Evolutionary conservation across 2,888 invertebrate species (phyloP).

Genomic region (Heteromyza rotundicornis): DNA sequence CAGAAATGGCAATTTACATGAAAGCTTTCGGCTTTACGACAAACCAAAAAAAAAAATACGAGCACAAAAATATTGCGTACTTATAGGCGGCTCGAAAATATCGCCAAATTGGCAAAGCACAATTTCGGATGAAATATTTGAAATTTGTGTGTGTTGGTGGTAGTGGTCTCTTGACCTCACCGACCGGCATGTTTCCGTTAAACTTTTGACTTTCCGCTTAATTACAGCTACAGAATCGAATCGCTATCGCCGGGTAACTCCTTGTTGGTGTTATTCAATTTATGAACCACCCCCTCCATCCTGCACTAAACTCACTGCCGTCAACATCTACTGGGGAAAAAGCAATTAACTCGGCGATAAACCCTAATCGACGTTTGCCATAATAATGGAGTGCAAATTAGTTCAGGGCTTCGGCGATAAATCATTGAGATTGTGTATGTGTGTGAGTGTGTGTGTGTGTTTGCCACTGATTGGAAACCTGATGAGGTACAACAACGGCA

Average conservation of each 20-base stretch:
- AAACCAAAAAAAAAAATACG: too few species aligned
- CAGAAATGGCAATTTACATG: too few species aligned
- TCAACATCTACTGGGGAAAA: too few species aligned
- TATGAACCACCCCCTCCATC: neutral
- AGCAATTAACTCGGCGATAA: conserved; percentile 34
- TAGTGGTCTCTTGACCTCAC: neutral
- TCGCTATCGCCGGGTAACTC: neutral
- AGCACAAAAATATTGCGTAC: neutral
- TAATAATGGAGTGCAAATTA: conserved; percentile 32
- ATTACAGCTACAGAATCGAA: neutral
- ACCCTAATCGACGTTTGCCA: conserved; percentile 33
- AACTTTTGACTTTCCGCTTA: neutral
- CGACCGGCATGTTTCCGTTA: neutral
- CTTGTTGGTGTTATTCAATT: conserved; percentile 5
- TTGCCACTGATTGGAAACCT: neutral
- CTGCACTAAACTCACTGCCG: neutral
- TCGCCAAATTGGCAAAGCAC: too few species aligned
- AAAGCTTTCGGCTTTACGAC: too few species aligned
- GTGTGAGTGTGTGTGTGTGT: conserved; percentile 16
- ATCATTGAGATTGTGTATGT: conserved; percentile 22
- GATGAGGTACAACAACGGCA: neutral
- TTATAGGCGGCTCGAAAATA: too few species aligned
- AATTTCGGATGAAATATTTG: too few species aligned
- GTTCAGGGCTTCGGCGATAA: conserved; percentile 29
- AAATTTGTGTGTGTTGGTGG: neutral